Conservation (phyloP, 2,888 invertebrate species). For the Lasioglossum marginatum region DNA sequence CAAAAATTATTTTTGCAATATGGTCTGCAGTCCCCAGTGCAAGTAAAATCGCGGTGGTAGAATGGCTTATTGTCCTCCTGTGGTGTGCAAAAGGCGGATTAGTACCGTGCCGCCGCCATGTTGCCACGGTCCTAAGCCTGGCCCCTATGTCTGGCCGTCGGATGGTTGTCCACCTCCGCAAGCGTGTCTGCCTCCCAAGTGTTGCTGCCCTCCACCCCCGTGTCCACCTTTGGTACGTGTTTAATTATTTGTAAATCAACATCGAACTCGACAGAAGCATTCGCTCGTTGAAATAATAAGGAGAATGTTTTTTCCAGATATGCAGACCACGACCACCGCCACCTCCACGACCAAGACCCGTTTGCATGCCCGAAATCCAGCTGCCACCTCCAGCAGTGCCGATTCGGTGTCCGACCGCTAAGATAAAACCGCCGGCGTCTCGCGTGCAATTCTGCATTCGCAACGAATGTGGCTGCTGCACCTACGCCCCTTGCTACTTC, state of each 20-base stretch:
- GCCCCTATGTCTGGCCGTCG: slow-evolving; percentile 70
- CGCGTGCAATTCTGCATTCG: slow-evolving; percentile 70
- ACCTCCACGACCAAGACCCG: slow-evolving; percentile 52
- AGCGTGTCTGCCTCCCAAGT: slow-evolving; percentile 37
- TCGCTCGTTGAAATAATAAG: not conserved
- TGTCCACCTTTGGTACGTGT: slow-evolving; percentile 67
- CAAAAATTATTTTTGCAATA: not conserved
- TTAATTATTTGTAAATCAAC: not conserved
- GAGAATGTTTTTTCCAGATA: slow-evolving; percentile 51
- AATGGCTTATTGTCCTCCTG: slow-evolving; percentile 52
- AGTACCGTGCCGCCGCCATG: slow-evolving; percentile 72
- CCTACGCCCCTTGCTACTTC: slow-evolving; percentile 72
- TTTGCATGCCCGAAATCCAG: slow-evolving; percentile 69
- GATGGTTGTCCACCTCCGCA: slow-evolving; percentile 68
- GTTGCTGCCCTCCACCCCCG: slow-evolving; percentile 44
- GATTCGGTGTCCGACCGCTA: slow-evolving; percentile 53
- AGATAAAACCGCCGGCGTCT: slow-evolving; percentile 68
- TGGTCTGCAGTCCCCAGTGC: not conserved
- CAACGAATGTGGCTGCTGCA: slow-evolving; percentile 67
- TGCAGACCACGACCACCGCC: slow-evolving; percentile 60
- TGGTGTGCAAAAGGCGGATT: slow-evolving; percentile 26
- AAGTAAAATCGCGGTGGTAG: slow-evolving; percentile 2
- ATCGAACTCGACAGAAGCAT: not conserved
- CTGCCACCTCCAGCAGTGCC: slow-evolving; percentile 52
- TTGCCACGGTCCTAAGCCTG: slow-evolving; percentile 65